Evolutionary conservation across 2,888 invertebrate species (phyloP).

Genomic region (Gonocerus acuteangulatus): DNA sequence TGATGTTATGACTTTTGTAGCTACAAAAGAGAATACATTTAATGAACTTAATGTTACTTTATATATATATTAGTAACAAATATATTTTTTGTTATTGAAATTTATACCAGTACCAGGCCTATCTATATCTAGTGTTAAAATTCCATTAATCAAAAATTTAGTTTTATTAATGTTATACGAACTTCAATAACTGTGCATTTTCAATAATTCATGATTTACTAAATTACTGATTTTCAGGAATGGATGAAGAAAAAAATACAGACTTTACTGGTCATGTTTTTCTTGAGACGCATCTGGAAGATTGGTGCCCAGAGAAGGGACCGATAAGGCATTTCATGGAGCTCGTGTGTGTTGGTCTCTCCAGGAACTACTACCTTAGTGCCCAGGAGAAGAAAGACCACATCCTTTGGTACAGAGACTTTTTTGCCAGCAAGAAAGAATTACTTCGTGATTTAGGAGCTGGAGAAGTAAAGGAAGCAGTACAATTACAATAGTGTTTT

Average conservation of each 20-base stretch:
- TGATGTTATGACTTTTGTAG: too few species aligned
- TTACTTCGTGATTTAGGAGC: slow-evolving; percentile 36
- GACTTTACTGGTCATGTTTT: slow-evolving; percentile 94
- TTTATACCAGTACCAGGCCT: too few species aligned
- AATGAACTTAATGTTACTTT: too few species aligned
- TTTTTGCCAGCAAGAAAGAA: slow-evolving; percentile 72
- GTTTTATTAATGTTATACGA: too few species aligned
- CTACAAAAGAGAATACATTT: too few species aligned
- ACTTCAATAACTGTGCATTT: too few species aligned
- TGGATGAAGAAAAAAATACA: slow-evolving; percentile 57
- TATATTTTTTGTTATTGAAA: too few species aligned
- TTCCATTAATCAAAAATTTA: too few species aligned
- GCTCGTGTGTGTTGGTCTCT: slow-evolving; percentile 82
- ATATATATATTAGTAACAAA: too few species aligned
- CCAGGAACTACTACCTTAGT: slow-evolving; percentile 87
- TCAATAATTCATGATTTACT: too few species aligned
- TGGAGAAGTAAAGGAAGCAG: slow-evolving; percentile 29
- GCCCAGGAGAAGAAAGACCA: slow-evolving; percentile 81
- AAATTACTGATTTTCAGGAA: slow-evolving; percentile 49
- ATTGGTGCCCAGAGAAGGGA: slow-evolving; percentile 83
- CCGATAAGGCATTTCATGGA: slow-evolving; percentile 97
- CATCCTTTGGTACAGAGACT: slow-evolving; percentile 84
- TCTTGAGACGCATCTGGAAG: slow-evolving; percentile 73
- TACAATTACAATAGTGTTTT: background rate
- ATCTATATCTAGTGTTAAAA: too few species aligned